Percentiles rank a stretch among this genome's conserved stretches.
phyloP scores from a whole-genome alignment of 2,888 invertebrate species.

The Diogma glabrata region DNA sequence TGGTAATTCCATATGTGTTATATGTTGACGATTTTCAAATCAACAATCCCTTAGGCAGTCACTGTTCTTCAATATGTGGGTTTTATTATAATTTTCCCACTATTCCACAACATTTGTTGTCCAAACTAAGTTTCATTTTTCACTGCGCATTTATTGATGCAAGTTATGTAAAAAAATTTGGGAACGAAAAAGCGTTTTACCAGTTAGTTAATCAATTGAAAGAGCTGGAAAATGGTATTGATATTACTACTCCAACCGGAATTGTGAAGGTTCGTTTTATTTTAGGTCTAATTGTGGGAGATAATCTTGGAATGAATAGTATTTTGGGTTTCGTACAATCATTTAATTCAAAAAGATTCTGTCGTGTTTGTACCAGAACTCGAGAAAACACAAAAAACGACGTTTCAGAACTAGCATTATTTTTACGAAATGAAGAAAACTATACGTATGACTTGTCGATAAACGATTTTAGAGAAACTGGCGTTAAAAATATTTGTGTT shows the following conservation, averaged over 20 bases:
- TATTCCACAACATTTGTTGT: conserved; percentile 18
- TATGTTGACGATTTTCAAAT: conserved; percentile 17
- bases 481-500: conserved; percentile 16
- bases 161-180: conserved; percentile 17
- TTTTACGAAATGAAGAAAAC: conserved; percentile 16
- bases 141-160: conserved; percentile 17
- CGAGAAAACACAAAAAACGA: conserved; percentile 16
- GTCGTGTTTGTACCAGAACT: conserved; percentile 18
- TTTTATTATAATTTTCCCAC: conserved; percentile 16
- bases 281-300: not conserved
- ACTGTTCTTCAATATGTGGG: conserved; percentile 11
- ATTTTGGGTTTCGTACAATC: conserved; percentile 1
- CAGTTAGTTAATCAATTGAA: conserved; percentile 18
- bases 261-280: conserved; percentile 12
- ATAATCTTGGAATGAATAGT: not conserved
- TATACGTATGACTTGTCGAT: conserved; percentile 14
- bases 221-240: conserved; percentile 14
- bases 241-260: not conserved
- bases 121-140: conserved; percentile 19
- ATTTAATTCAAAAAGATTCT: conserved; percentile 15
- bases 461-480: conserved; percentile 18
- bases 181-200: conserved; percentile 16
- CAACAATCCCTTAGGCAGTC: conserved; percentile 17
- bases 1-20: conserved; percentile 12
- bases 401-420: conserved; percentile 12